Evolutionary conservation across 2,888 invertebrate genomes (phyloP), one percentile per base, ranked within the genome.

Genomic region (Ctenicera cuprea): DNA sequence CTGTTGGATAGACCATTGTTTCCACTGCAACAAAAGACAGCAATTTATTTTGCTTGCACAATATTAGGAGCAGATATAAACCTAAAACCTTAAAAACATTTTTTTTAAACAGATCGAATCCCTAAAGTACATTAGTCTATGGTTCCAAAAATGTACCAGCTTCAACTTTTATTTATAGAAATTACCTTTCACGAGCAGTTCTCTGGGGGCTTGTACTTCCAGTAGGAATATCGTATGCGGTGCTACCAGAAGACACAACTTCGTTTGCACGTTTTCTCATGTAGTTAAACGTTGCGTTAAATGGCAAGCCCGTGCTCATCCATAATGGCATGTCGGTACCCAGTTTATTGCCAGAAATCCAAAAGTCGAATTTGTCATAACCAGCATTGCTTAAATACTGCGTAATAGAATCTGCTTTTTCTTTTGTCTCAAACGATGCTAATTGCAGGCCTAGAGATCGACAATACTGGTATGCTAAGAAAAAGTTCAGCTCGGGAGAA

Each of bases 271-370:
- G 85, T 82, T 92, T 89, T 81, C 89, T 88, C 92, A 95, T 94
- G 86, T 94, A 94, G 87, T 94, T 94, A 87, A 95, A 95, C n/a
- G 95, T 95, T 22, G 94, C 93, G 86, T 96, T 95, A 88, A 95
- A 95, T 38, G 95, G 95, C 74, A 95, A 87, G 12, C 95, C 95
- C 38, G 95, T 94, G 85, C 95, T 95, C 95, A 95, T 95, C 95
- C 95, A 96, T 73, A 95, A 88, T 87, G 94, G 93, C 94, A 95
- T 95, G 83, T 94, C 94, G 14, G 95, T 95, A 38, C 95, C 95
- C 72, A 96, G 88, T 81, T 94, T 93, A 87, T 96, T 96, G 75
- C 95, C 95, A 72, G 95, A 95, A 82, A 95, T 95, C 95, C 95
- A 96, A 87, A 95, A 95, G 85, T 95, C 95, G 82, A 93, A 94